These are phyloP conservation scores for Smutsia temminckii DNA, from an alignment of 2,797 vertebrate species.

Conservation along the genomic window DNA sequence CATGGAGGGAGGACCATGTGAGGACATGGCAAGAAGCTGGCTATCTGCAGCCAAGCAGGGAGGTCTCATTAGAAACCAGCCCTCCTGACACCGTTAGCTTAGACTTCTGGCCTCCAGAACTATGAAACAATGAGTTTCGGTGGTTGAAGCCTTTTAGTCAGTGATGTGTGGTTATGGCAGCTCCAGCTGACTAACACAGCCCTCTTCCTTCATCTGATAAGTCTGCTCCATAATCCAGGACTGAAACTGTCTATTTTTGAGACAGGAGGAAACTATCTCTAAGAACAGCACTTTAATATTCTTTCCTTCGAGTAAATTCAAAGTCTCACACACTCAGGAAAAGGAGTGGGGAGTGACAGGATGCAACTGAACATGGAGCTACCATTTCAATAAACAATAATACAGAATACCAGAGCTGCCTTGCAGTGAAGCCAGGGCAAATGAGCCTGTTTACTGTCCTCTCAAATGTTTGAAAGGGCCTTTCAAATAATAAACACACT, in stretches of 20 bases:
- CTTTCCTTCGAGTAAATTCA: background rate
- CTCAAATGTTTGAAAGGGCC: background rate
- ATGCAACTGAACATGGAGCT: background rate
- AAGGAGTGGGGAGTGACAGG: background rate
- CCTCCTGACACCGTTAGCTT: background rate
- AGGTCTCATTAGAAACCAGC: background rate
- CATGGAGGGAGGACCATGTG: accelerated
- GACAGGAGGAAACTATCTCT: background rate
- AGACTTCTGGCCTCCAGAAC: background rate
- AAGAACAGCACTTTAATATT: background rate
- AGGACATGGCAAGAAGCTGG: background rate
- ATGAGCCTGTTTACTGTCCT: background rate
- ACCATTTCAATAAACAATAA: background rate
- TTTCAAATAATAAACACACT: conserved; percentile 51
- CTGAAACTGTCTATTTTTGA: background rate
- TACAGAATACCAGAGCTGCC: background rate
- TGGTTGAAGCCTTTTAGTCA: background rate
- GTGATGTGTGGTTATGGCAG: background rate
- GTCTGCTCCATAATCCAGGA: background rate
- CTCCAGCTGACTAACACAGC: background rate
- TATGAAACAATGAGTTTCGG: background rate
- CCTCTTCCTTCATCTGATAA: background rate
- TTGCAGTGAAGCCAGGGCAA: background rate
- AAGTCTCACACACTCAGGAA: background rate
- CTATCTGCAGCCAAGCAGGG: accelerated